These are phyloP conservation scores for Phoxinus dragarum DNA, from an alignment of 2,797 vertebrate genomes.

Conservation along the genomic window DNA sequence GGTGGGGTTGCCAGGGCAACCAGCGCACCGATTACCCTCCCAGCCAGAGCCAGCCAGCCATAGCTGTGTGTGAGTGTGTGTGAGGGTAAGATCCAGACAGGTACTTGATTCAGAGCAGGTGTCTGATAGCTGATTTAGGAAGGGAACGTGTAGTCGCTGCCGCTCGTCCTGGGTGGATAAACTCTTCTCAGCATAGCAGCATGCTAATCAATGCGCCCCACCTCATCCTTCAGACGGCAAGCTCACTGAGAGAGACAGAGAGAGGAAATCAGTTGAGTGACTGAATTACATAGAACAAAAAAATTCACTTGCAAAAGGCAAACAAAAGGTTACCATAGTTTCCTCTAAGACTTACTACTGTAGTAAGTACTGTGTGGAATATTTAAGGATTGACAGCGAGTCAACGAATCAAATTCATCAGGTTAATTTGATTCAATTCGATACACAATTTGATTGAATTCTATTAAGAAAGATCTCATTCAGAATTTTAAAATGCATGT, in stretches of 20 bases:
- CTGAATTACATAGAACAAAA: background rate
- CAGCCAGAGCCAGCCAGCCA: constrained; percentile 82
- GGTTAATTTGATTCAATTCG: background rate
- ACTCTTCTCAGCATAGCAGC: constrained; percentile 51
- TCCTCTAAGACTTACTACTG: background rate
- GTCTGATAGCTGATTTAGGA: constrained; percentile 51
- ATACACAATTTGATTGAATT: background rate
- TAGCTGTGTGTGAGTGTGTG: constrained; percentile 61
- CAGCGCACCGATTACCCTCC: constrained; percentile 75
- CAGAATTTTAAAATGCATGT: background rate
- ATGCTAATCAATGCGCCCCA: constrained; percentile 71
- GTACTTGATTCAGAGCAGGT: constrained; percentile 51
- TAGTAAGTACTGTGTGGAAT: background rate
- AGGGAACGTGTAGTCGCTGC: constrained; percentile 43
- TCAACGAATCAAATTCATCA: background rate
- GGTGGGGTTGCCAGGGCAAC: constrained; percentile 52
- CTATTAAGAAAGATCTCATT: background rate
- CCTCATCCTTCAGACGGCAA: constrained; percentile 66
- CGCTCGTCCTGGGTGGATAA: constrained; percentile 51
- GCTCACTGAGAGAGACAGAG: constrained; percentile 60
- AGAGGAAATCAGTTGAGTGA: constrained; percentile 16
- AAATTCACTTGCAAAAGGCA: background rate
- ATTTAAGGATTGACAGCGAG: background rate
- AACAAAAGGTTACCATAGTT: background rate
- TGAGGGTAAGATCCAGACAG: constrained; percentile 58